phyloP scores from a whole-genome alignment of 2,888 invertebrate species.

The Calameuta filiformis region DNA sequence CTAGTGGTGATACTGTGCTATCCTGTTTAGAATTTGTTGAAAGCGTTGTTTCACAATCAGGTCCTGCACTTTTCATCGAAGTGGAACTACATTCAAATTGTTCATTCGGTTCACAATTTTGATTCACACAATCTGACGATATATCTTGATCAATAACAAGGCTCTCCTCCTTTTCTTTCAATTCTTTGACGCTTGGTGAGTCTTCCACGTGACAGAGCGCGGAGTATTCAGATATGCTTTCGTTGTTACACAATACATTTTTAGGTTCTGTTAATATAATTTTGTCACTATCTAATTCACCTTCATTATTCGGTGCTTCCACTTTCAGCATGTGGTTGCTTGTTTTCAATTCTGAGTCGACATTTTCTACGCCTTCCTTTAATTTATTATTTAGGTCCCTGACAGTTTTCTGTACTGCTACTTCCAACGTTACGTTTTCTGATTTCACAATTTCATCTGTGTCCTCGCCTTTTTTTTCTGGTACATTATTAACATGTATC shows the following conservation, averaged over 20 bases:
- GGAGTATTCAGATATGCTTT: not conserved
- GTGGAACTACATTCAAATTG: not conserved
- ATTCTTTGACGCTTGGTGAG: not conserved
- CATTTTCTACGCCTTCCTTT: not conserved
- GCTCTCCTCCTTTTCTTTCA: not conserved
- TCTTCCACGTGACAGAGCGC: not conserved
- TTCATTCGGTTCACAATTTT: not conserved
- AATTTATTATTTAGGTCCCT: not conserved
- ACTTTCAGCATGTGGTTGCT: not conserved
- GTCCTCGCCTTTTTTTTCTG: not conserved
- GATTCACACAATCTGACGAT: not conserved
- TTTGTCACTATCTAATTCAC: not conserved
- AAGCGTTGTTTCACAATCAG: not conserved
- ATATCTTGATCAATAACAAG: not conserved
- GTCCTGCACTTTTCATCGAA: not conserved
- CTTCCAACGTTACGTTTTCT: not conserved
- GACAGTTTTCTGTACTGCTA: not conserved
- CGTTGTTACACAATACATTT: not conserved
- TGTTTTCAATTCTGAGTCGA: not conserved
- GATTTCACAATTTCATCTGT: not conserved
- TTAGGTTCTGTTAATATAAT: not conserved
- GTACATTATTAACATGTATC: not conserved
- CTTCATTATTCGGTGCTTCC: not conserved
- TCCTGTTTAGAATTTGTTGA: not conserved
- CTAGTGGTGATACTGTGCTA: not conserved